A percentile compares a stretch with the other conserved stretches of the same genome.
Conservation (phyloP, 2,113 vertebrate genomes). For the Erythrolamprus reginae region DNA sequence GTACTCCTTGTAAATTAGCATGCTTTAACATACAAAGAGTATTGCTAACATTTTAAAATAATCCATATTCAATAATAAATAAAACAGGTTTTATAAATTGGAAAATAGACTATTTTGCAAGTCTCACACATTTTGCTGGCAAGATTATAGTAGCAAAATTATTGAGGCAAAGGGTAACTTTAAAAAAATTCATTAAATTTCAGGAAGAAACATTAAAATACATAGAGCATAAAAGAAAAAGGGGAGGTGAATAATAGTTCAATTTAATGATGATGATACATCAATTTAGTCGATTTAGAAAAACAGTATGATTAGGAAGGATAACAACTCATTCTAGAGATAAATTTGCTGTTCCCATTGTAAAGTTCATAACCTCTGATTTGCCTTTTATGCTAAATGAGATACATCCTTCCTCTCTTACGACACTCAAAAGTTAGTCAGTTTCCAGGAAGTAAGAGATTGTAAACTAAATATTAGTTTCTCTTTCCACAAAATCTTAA, state of each 20-base stretch:
- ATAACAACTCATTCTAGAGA: not conserved
- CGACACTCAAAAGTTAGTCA: not conserved
- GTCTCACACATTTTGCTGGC: not conserved
- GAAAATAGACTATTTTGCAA: not conserved
- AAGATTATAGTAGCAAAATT: not conserved
- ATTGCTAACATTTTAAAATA: not conserved
- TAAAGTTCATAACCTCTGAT: not conserved
- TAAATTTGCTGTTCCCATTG: not conserved
- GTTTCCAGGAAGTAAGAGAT: not conserved
- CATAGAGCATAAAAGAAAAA: not conserved
- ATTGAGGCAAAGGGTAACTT: not conserved
- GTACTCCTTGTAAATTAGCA: not conserved
- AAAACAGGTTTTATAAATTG: not conserved
- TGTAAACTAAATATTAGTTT: not conserved
- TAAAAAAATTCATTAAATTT: not conserved
- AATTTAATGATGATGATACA: not conserved
- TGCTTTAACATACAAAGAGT: not conserved
- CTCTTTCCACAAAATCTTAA: not conserved
- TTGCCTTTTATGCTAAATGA: not conserved
- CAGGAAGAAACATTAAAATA: not conserved
- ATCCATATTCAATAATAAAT: not conserved
- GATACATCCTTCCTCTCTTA: not conserved
- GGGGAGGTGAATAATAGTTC: not conserved
- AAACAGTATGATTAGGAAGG: not conserved
- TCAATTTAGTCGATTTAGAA: not conserved